phyloP scores from a whole-genome alignment of 2,888 invertebrate species.

The Tachina grossa region DNA sequence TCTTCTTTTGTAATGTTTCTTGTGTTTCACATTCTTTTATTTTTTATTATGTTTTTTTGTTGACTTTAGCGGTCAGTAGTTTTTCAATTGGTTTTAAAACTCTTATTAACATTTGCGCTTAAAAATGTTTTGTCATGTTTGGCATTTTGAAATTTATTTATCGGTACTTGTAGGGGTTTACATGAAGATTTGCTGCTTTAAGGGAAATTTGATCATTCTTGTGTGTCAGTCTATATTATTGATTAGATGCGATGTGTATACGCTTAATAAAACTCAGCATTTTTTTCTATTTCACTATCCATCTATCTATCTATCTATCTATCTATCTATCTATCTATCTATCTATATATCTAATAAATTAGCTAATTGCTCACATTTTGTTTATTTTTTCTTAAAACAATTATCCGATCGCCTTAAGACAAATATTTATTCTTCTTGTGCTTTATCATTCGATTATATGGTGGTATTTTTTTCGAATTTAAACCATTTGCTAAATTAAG shows the following conservation, averaged over 20 bases:
- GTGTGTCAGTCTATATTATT: slow-evolving; percentile 58
- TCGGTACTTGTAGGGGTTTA: slow-evolving; percentile 71
- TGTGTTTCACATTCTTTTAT: neutral
- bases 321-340: neutral
- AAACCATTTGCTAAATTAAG: slow-evolving; percentile 37
- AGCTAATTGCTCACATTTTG: neutral
- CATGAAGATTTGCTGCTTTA: slow-evolving; percentile 68
- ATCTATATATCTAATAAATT: slow-evolving; percentile 2
- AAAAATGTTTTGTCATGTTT: slow-evolving; percentile 51
- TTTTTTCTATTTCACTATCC: neutral
- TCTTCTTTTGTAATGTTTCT: neutral
- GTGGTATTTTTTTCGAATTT: neutral
- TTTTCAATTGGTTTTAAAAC: slow-evolving; percentile 70
- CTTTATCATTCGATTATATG: slow-evolving; percentile 19
- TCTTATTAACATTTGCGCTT: slow-evolving; percentile 68
- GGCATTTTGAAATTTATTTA: slow-evolving; percentile 49
- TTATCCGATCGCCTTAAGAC: slow-evolving; percentile 15
- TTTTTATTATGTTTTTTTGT: slow-evolving; percentile 25
- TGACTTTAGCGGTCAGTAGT: slow-evolving; percentile 70
- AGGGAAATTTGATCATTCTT: slow-evolving; percentile 63
- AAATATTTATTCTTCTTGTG: slow-evolving; percentile 44
- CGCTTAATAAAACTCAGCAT: slow-evolving; percentile 63
- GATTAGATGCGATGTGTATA: slow-evolving; percentile 63
- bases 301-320: slow-evolving; percentile 10
- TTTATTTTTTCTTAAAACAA: slow-evolving; percentile 12